Base-by-base conservation (phyloP, 2,113 vertebrate genomes). In the Gymnogyps californianus region DNA sequence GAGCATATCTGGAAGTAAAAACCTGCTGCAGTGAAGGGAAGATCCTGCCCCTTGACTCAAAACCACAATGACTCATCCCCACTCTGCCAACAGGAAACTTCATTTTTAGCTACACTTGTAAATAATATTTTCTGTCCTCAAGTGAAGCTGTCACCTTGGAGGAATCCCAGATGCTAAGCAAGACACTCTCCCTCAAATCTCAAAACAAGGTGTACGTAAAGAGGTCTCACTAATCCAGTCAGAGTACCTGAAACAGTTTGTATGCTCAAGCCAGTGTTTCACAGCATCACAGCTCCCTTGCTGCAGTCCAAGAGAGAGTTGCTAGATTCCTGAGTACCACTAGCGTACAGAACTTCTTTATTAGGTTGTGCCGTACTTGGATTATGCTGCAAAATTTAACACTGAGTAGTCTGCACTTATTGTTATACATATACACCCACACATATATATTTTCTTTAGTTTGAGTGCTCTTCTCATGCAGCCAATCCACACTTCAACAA, bases 21-120 rank as follows among this genome's bases (percentile, higher is more conserved):
- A 32, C 47, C 47, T 77, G 57, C 80, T 34, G 75, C 81, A 85
- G 84, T 0, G 13, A 75, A 65, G 90, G 49, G 83, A 89, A 80
- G 87, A 76, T 94, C 87, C 93, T 69, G 59, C 87, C 93, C 93
- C 77, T 76, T 15, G 12, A 77, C 87, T 87, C 78, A 57, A 51
- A 95, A 69, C 95, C 95, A 90, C 94, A 90, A 29, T 95, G 93
- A 96, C 89, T 96, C 97, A 96, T 69, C 87, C 83, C n/a, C 24
- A 9, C 91, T 58, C 83, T 42, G 91, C 91, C 89, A 91, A 85
- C 89, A 96, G 94, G 91, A 97, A 96, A 82, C 70, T 79, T 85
- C 81, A 58, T n/a, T 96, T 96, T 96, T 83, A 95, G 93, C 83
- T 90, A 13, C 8, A 1, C 78, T 79, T 75, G 66, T 59, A 92